Evolutionary conservation across 2,797 vertebrate species (phyloP), one percentile per base, ranked within the genome.

Genomic region (Danio tinwini): DNA sequence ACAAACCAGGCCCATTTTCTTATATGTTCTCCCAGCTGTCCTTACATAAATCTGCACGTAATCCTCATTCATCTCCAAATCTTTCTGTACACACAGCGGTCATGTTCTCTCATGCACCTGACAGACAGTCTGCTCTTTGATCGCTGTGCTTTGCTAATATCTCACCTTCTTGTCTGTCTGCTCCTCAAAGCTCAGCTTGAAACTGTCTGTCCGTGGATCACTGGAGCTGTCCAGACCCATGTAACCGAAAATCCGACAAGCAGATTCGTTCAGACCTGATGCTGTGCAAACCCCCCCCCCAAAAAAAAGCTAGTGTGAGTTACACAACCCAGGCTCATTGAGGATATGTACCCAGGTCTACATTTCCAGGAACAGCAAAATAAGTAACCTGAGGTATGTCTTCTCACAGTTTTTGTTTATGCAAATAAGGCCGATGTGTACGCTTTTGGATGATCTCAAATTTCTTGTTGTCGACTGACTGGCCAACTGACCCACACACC

Each of bases 111-210:
- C 62, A 73, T 81, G 56, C 81, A 21, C 53, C 29, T 17, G 39
- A 76, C 37, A 61, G 19, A 61, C 37, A n/a, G 14, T 56, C 58
- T 55, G n/a, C n/a, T 58, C 56, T 78, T 81, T 67, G 69, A 78
- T 75, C 58, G 71, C 19, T 52, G n/a, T 13, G 13, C 8, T 42
- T 52, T 50, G 59, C 1, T 8, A 6, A 0, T 71, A 3, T 69
- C 92, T 93, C 90, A 98, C 97, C 95, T 88, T 94, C 5, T 89
- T 90, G 13, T 96, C 93, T 0, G 92, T 88, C 86, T 96, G 95
- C 76, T 97, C 95, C 62, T 98, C 96, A 4, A 98, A 97, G 85
- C 90, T 92, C 86, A 98, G 87, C 82, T 97, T 98, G 90, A 96
- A 94, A 0, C 92, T 85, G 86, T 98, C 97, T 14, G 92, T 86